Percentiles rank a stretch among this genome's conserved stretches.
These are phyloP conservation scores for Poecile atricapillus DNA, from an alignment of 2,113 vertebrate genomes.

Conservation along the genomic window DNA sequence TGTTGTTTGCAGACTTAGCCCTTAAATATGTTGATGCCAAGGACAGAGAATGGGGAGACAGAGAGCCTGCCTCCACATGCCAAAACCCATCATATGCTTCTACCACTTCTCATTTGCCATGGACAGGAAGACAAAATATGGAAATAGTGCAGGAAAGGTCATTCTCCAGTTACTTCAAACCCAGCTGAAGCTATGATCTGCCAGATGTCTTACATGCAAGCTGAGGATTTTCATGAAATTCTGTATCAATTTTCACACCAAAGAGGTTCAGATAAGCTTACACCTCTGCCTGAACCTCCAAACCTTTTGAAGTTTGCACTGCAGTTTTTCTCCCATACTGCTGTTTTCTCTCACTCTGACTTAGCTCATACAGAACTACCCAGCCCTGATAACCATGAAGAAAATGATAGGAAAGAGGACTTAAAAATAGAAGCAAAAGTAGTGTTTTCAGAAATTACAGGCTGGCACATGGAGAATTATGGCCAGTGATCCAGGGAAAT, in stretches of 20 bases:
- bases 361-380: not conserved
- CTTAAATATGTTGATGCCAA: not conserved
- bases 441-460: conserved; percentile 46
- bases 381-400: not conserved
- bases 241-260: not conserved
- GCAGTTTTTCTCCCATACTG: not conserved
- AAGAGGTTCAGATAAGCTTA: conserved; percentile 34
- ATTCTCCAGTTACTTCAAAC: conserved; percentile 6
- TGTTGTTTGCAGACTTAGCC: not conserved
- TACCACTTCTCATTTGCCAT: accelerated
- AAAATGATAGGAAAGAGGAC: not conserved
- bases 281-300: not conserved
- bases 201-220: not conserved
- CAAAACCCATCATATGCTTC: not conserved
- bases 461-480: not conserved
- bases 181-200: conserved; percentile 10
- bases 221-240: not conserved
- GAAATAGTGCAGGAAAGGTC: not conserved
- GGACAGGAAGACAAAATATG: not conserved
- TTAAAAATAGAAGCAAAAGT: conserved; percentile 31
- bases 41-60: not conserved
- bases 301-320: conserved; percentile 38
- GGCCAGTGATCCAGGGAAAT: not conserved
- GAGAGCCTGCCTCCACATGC: not conserved
- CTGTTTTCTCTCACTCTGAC: not conserved